Evolutionary conservation across 2,888 invertebrate species (phyloP).

Genomic region (Tenthredo mesomela): DNA sequence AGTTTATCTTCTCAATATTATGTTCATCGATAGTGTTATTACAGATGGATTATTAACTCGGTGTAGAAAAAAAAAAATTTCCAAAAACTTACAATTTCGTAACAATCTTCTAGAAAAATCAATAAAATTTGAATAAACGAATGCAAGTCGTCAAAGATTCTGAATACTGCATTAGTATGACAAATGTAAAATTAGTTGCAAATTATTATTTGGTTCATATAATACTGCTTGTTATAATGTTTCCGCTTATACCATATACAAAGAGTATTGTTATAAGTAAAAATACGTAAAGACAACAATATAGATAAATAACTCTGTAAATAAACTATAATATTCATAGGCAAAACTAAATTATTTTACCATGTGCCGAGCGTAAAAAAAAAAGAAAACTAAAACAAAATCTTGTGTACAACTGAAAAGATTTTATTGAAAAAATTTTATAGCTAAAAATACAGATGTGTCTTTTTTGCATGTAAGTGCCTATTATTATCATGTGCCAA

Average conservation of each 20-base stretch:
- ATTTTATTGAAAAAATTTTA: conserved; percentile 75
- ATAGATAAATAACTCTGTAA: conserved; percentile 26
- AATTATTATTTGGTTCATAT: background rate
- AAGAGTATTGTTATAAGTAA: background rate
- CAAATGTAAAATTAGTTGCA: background rate
- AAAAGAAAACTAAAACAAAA: conserved; percentile 72
- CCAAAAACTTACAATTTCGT: background rate
- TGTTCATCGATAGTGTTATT: background rate
- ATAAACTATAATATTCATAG: conserved; percentile 18
- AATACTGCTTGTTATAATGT: background rate
- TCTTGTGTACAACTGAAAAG: conserved; percentile 74
- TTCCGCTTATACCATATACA: background rate
- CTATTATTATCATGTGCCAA: conserved; percentile 45
- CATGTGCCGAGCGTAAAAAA: conserved; percentile 72
- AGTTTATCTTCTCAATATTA: background rate
- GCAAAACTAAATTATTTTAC: conserved; percentile 33
- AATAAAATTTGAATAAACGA: background rate
- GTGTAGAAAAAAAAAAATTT: background rate
- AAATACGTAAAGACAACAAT: conserved; percentile 5
- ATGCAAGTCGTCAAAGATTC: conserved; percentile 10
- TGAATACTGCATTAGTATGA: background rate
- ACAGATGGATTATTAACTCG: background rate
- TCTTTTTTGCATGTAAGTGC: conserved; percentile 55
- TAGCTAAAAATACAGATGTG: conserved; percentile 75
- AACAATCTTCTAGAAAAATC: background rate